Base-by-base conservation (phyloP, 2,888 invertebrate species). In the Eristalis tenax region DNA sequence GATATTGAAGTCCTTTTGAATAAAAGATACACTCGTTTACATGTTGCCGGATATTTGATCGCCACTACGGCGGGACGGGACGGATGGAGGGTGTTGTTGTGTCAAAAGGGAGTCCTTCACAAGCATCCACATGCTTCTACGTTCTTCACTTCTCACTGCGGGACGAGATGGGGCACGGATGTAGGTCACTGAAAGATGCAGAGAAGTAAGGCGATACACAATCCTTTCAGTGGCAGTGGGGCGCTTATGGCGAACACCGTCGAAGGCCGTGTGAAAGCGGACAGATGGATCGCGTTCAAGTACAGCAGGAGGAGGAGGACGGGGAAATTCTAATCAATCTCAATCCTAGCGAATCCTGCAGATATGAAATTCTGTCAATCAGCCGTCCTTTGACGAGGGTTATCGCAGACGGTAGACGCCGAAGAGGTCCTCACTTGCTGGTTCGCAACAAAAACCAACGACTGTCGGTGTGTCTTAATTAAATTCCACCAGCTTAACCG, bases 11-110 rank as follows among this genome's bases (percentile, higher is more conserved):
- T 50, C 50, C 18, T 18, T 18, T 50, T 50, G 50, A 50, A 50
- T 50, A 50, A 50, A 50, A 50, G 50, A 50, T 50, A 50, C 50
- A 50, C 50, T 50, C 50, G 50, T 50, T 50, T 50, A 50, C 50
- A 50, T 50, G 50, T 50, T 18, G n/a, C 50, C 50, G 50, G 50
- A 50, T 50, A 50, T 50, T 50, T 50, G 50, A 50, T 50, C 50
- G 18, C 50, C 50, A 50, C 18, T 6, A 43, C n/a, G n/a, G n/a
- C 43, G 15, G 43, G 5, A 15, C 43, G 43, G 13, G 38, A 1
- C 4, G n/a, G 43, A 5, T 18, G 5, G 18, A 1, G 50, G n/a
- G 8, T 50, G 50, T 4, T 8, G 18, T 5, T 50, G n/a, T 50
- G n/a, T 50, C 18, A 18, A n/a, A 50, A 15, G 4, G 28, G 43